Evolutionary conservation across 2,888 invertebrate genomes (phyloP), one percentile per base, ranked within the genome.

Genomic region (Epistrophe grossulariae): DNA sequence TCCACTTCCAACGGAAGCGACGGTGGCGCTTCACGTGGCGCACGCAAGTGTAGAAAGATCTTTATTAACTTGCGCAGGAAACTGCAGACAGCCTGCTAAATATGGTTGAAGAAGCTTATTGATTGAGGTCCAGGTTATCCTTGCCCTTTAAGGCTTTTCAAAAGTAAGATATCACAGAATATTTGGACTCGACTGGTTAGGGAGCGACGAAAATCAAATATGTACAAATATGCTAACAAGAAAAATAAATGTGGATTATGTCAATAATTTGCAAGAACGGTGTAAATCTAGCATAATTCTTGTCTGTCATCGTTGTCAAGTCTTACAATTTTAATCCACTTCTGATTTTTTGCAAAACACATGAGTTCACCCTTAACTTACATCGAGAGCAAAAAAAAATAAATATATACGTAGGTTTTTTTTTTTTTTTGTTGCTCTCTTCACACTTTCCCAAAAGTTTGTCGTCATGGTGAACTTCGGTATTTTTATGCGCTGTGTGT

Each of bases 361-460:
- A 68, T 8, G 19, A 68, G 19, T 35, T 50, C 13, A 31, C 66
- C 66, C 35, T 50, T 50, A 68, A 68, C 11, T 48, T 17, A 45
- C 28, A 64, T 28, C 0, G 10, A 28, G 40, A 40, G 4, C 8
- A 60, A 24, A 43, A 1, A 28, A 15, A 40, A 60, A 13, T 78
- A 31, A 35, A 35, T 8, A 35, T 8, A 9, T 35, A 8, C 9
- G 35, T 35, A 35, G 35, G 35, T 8, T 24, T 13, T 52, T 13
- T 28, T 28, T n/a, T 55, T 55, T 15, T 83, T 87, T 71, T 79
- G 10, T 17, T 83, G 62, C 82, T 79, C 83, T 87, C 76, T 87
- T 87, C 72, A 87, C 87, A 83, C 87, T 87, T 87, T 79, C 50
- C 38, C 72, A 85, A 82, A 83, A 87, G 76, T 87, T 87, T 79